Base-by-base conservation (phyloP, 2,113 vertebrate genomes). In the Dipodomys merriami region DNA sequence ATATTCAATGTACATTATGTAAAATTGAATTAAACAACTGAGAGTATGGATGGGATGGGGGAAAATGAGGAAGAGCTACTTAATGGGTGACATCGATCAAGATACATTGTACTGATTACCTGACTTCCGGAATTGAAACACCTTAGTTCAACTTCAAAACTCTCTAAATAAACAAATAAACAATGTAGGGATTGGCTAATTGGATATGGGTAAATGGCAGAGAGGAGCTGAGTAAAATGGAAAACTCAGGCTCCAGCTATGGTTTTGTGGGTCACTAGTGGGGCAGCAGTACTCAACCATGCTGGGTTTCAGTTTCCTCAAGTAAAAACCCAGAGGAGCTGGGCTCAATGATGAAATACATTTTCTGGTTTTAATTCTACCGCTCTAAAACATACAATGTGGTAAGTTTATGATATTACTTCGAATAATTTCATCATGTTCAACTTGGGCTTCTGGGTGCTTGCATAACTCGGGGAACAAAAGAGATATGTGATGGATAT, bases 381-480 rank as follows among this genome's bases (percentile, higher is more conserved):
- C 33, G 74, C 22, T 68, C 29, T 69, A 71, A 81, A 84, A 65
- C 2, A 57, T 57, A 80, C 77, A 35, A 30, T 39, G n/a, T 20
- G 39, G 30, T 64, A 92, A 83, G 72, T 81, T 19, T n/a, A 89
- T 73, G 29, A 65, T 69, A 62, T 76, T n/a, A 79, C 6, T 64
- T 76, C 2, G 35, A 87, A 80, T 76, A 87, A 76, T 87, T 87
- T 78, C 60, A 62, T 3, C 9, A 91, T 85, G 85, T 79, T 91
- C 18, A 33, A 65, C 19, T 69, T 19, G 57, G 72, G 25, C 1
- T 76, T 5, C n/a, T 20, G 35, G 57, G 57, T 74, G 19, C 78
- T 79, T 79, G n/a, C 1, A 7, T 23, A 90, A 76, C 64, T 7
- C 2, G 64, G 25, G 18, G 29, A 68, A 64, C 10, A 10, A 57